Percentiles rank a stretch among this genome's conserved stretches.
Conservation (phyloP, 2,888 invertebrate species). For the Dicyrtomina minuta region DNA sequence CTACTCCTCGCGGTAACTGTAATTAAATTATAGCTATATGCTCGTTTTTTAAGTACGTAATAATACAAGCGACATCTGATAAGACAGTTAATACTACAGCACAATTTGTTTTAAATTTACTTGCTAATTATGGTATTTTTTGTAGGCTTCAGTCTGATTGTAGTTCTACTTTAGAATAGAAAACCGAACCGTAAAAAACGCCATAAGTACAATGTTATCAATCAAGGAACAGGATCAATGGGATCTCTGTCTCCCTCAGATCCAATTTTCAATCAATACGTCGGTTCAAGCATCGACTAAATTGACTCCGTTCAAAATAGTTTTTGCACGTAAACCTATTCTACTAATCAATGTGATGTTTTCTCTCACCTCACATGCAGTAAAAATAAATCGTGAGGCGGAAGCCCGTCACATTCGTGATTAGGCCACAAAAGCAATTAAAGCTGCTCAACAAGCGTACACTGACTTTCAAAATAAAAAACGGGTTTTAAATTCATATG, state of each 20-base stretch:
- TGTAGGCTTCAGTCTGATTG: neutral
- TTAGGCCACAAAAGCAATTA: too few relatives aligned
- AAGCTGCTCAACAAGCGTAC: too few relatives aligned
- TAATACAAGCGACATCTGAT: neutral
- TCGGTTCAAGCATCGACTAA: neutral
- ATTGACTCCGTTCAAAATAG: neutral
- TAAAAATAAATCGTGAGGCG: too few relatives aligned
- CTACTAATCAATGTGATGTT: neutral
- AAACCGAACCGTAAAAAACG: neutral
- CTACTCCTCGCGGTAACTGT: neutral
- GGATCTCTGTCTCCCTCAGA: constrained; percentile 2
- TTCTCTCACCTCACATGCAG: neutral
- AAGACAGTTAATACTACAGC: neutral
- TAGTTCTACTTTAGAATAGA: neutral
- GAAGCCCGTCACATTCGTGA: too few relatives aligned
- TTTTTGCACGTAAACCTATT: neutral
- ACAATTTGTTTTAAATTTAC: neutral
- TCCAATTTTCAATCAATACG: neutral
- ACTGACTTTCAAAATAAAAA: too few relatives aligned
- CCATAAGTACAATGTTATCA: neutral
- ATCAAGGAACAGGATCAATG: neutral
- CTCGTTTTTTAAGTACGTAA: constrained; percentile 1
- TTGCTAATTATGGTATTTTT: neutral
- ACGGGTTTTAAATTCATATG: neutral
- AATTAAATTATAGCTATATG: neutral